phyloP scores from a whole-genome alignment of 2,113 vertebrate genomes.

The Apodemus speciosus region DNA sequence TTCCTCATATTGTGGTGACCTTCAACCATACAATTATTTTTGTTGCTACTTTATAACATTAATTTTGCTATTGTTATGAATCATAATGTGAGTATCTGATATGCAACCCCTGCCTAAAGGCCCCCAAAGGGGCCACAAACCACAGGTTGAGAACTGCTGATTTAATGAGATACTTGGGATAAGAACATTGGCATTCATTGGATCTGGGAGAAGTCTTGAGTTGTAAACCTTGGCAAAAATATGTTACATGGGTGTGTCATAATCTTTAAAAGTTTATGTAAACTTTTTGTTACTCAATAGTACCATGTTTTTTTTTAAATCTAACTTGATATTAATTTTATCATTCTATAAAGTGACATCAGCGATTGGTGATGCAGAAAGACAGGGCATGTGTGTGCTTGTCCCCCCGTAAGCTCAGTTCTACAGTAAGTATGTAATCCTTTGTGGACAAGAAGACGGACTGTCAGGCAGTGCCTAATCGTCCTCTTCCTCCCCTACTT shows the following conservation, averaged over 20 bases:
- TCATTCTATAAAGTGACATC: not conserved
- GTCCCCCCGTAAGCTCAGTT: not conserved
- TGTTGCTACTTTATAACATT: no score
- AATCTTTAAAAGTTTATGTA: not conserved
- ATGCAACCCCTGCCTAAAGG: not conserved
- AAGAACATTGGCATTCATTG: not conserved
- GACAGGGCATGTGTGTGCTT: not conserved
- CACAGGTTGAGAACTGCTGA: not conserved
- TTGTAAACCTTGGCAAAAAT: not conserved
- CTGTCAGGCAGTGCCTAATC: not conserved
- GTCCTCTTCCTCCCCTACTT: not conserved
- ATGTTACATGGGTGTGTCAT: not conserved
- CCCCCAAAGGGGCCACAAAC: not conserved
- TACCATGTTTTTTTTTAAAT: slow-evolving; percentile 11
- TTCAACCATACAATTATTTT: no score
- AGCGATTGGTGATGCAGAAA: not conserved
- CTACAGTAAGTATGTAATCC: not conserved
- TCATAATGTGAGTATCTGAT: not conserved
- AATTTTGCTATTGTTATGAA: not conserved
- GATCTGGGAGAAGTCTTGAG: not conserved
- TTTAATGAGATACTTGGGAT: not conserved
- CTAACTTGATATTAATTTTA: not conserved
- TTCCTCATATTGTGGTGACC: not conserved
- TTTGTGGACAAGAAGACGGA: not conserved
- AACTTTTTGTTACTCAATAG: not conserved